These are phyloP conservation scores for Okamejei kenojei DNA, from an alignment of 2,797 vertebrate genomes.

Conservation along the genomic window DNA sequence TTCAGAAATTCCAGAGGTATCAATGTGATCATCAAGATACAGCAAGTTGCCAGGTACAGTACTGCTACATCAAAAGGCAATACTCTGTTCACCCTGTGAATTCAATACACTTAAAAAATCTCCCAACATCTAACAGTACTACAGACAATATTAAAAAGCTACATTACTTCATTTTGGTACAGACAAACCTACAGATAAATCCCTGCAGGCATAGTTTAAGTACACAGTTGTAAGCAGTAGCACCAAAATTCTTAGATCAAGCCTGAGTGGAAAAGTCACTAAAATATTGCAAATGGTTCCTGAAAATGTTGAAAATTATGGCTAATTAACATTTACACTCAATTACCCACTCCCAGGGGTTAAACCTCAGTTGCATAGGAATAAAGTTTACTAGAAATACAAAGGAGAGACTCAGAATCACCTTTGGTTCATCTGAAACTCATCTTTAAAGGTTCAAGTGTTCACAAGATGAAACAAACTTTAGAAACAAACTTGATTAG, in stretches of 20 bases:
- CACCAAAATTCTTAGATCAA: conserved; percentile 57
- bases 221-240: conserved; percentile 64
- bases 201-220: conserved; percentile 49
- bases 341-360: conserved; percentile 61
- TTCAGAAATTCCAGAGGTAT: conserved; percentile 71
- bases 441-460: conserved; percentile 71
- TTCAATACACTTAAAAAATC: conserved; percentile 49
- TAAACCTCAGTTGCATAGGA: conserved; percentile 74
- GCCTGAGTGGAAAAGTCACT: conserved; percentile 69
- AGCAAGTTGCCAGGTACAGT: conserved; percentile 48
- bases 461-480: conserved; percentile 62
- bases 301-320: conserved; percentile 64
- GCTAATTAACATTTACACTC: conserved; percentile 52
- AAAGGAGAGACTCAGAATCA: conserved; percentile 62
- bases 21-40: conserved; percentile 57
- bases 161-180: conserved; percentile 37
- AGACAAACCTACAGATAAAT: conserved; percentile 33
- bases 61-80: conserved; percentile 56
- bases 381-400: conserved; percentile 57
- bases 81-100: conserved; percentile 61
- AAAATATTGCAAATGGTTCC: conserved; percentile 74
- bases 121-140: conserved; percentile 18
- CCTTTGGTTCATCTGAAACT: conserved; percentile 65
- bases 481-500: conserved; percentile 66
- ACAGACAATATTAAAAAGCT: conserved; percentile 33